Evolutionary conservation across 2,797 vertebrate species (phyloP), one percentile per base, ranked within the genome.

Genomic region (Rhodeus uyekii): DNA sequence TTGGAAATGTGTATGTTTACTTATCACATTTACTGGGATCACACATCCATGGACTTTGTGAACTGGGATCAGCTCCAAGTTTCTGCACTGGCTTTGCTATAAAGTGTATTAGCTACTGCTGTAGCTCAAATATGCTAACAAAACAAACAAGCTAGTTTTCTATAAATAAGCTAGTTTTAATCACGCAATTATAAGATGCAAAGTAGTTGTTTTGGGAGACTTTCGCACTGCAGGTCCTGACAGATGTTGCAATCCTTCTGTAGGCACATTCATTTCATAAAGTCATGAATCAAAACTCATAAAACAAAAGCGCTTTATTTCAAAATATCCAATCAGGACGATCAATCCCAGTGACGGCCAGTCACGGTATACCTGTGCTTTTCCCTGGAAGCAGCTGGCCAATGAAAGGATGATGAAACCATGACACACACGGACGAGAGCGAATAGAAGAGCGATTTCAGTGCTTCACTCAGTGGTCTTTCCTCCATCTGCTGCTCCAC

Each of bases 301-400:
- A 44, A 14, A 44, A 48, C 19, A 48, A 3, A 12, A 4, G 44
- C 69, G 69, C 69, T 72, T 72, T 7, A 50, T 72, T 72, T 72
- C 10, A 72, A 72, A 72, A 48, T 22, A 50, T 32, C 69, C 69
- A 72, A 72, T 72, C 69, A 72, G 44, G 44, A n/a, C 12, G 18
- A 50, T 0, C 22, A 34, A 34, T n/a, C 1, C 0, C 42, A 19
- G 27, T 32, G 58, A 60, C 58, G 27, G 7, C 6, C 14, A 16
- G 58, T 2, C 58, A 71, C 18, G 29, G 69, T 32, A 50, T 72
- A 72, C 68, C 44, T 72, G 44, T 13, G 7, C 10, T 2, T 4
- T 50, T 4, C 13, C 8, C 8, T 12, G 24, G 44, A 48, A 3
- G 29, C 29, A 8, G 12, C 69, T 34, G 19, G 10, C 69, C 69